Percentiles rank a stretch among this genome's conserved stretches.
These are phyloP conservation scores for Aplysina aerophoba DNA, from an alignment of 37 sponge, comb jelly and placozoan genomes.

Conservation along the genomic window DNA sequence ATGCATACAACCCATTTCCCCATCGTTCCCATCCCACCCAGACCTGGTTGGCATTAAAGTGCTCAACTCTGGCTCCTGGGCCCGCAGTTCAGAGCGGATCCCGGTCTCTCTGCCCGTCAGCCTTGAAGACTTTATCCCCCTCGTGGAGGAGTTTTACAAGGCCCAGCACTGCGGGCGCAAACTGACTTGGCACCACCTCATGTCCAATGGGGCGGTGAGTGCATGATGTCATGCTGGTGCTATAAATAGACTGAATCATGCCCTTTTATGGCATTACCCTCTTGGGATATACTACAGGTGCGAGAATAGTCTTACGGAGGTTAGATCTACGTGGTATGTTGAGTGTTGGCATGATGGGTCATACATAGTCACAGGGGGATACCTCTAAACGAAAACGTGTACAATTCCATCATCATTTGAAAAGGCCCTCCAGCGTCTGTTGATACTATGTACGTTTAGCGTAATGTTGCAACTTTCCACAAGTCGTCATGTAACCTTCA, in stretches of 20 bases:
- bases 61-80: constrained; percentile 93
- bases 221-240: not conserved
- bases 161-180: constrained; percentile 82
- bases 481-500: too few species aligned
- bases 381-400: too few species aligned
- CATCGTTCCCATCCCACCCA: constrained; percentile 14
- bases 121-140: constrained; percentile 91
- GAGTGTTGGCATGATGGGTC: not conserved
- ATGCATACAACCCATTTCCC: too few species aligned
- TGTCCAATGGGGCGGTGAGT: constrained; percentile 93
- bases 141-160: constrained; percentile 87
- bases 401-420: too few species aligned
- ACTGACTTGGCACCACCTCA: constrained; percentile 90
- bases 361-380: too few species aligned
- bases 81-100: constrained; percentile 82
- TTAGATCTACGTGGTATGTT: not conserved
- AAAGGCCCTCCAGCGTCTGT: too few species aligned
- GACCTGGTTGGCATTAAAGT: constrained; percentile 88
- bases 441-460: too few species aligned
- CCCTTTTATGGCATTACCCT: not conserved
- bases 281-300: not conserved
- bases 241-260: not conserved
- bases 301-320: not conserved
- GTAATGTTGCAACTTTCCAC: too few species aligned
- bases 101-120: constrained; percentile 82